Evolutionary conservation across 2,113 vertebrate genomes (phyloP), one percentile per base, ranked within the genome.

Genomic region (Rhinolophus ferrumequinum): DNA sequence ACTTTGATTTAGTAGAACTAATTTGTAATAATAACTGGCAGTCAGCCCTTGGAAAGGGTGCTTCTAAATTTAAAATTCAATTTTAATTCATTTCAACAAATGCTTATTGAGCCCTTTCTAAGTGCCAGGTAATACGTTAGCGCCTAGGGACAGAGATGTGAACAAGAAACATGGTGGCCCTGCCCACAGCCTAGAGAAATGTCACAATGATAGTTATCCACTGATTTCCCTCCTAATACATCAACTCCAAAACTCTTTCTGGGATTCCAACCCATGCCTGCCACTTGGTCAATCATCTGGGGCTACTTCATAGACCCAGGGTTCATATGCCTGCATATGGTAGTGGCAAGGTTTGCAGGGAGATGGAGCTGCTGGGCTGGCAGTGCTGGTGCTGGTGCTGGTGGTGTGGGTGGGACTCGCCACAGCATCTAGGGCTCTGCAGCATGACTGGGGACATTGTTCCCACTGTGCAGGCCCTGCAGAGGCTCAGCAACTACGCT

Each of bases 51-150:
- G 86, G 82, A 97, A 97, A 97, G 92, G 73, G 82, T 96, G 72
- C 30, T 93, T 96, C 96, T 96, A 97, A 97, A 97, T 98, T 95
- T 98, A 96, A 97, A 97, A 94, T 95, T 97, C 95, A 95, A 96
- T 97, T 97, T 97, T 95, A 97, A 94, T 93, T 97, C 93, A 96
- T 98, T 94, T 94, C 89, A 83, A 89, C 73, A 97, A 93, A 96
- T 73, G 90, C 94, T 90, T 97, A 95, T 91, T 91, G 88, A 97
- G 77, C 62, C 81, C 52, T 95, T 93, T 95, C 47, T 94, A 89
- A 92, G 67, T 79, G 72, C 77, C 38, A 80, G 81, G 88, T 79
- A 82, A 64, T 70, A 86, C 21, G 69, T n/a, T 21, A 85, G 93
- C 50, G 19, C 35, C 85, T 86, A 38, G 50, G 72, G 50, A 93